Evolutionary conservation across 2,113 vertebrate species (phyloP), one percentile per base, ranked within the genome.

Genomic region (Peromyscus leucopus): DNA sequence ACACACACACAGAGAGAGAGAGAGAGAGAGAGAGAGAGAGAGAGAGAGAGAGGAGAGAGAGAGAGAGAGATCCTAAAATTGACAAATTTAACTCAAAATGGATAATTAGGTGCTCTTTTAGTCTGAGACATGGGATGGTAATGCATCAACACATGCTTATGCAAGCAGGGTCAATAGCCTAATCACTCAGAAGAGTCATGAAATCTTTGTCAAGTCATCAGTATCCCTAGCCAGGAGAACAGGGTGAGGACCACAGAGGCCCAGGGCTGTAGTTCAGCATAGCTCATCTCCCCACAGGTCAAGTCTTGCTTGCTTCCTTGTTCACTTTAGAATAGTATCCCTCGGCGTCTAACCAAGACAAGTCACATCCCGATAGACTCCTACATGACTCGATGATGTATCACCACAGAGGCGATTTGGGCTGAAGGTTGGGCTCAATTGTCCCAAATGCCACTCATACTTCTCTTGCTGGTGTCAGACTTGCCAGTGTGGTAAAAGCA

Each of bases 241-340:
- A 48, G 13, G 2, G 1, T 26, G 69, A 4, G 42, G 13, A 59
- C 36, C 57, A 9, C 59, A 33, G 28, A 5, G 72, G 16, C 31
- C 51, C 28, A 26, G 13, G 48, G 16, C 12, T 74, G 36, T 36
- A 51, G n/a, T 55, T 88, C 48, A 72, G 48, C 22, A 24, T 1
- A n/a, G 48, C 48, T 72, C 33, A 39, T n/a, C 48, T 57, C 36
- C 48, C 11, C 80, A 61, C 12, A 16, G 26, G 57, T 83, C 22
- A 65, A 84, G 46, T 84, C 78, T 86, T 75, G 76, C 39, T 86
- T 71, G 76, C 36, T 92, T 82, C 42, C 69, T 83, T 83, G 51
- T 59, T 26, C 12, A 39, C 33, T 12, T 65, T 48, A 42, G 74
- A 75, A 39, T 39, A n/a, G 19, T 82, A 15, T 2, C 85, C 6